Base-by-base conservation (phyloP, 2,888 invertebrate genomes). In the Hedya salicella region DNA sequence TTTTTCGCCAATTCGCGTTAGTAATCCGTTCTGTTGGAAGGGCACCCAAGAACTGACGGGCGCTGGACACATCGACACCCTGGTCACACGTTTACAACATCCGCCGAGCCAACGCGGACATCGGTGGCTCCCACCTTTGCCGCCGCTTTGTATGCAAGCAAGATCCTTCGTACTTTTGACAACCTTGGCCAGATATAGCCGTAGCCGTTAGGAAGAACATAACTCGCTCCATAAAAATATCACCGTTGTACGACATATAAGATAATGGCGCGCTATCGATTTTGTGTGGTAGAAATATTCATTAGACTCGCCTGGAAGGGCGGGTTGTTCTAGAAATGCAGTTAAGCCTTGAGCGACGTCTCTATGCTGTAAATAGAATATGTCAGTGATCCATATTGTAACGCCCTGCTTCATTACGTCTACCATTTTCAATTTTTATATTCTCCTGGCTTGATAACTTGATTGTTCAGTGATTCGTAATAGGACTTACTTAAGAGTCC, bases 41-140 rank as follows among this genome's bases (percentile, higher is more conserved):
- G 86, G 72, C 80, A 75, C 73, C 70, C 78, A 75, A 76, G 78
- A 77, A 92, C 91, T 92, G 86, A 73, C 80, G 74, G 76, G 75
- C 75, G 74, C 80, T 73, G 76, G 75, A 78, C 77, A 75, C 77
- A 85, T 91, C 85, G 81, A 79, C 75, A 88, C 81, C 80, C 88
- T 78, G 82, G 83, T 86, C 89, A 88, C 89, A 91, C 78, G 78
- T 75, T 73, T 77, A 76, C 81, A 77, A 89, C 89, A 86, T 91
- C 91, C 92, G 91, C 80, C 83, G 81, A 77, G 78, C 78, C 82
- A 84, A 89, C 89, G 86, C 89, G 74, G 71, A 77, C 75, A 73
- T 74, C 70, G 72, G 73, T 76, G 73, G 78, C 77, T 32, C 75
- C 74, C 80, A 72, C 80, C 75, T 75, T 78, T 76, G 80, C 74